Base-by-base conservation (phyloP, 64 coral and sea anemone genomes). In the Montipora efflorescens region DNA sequence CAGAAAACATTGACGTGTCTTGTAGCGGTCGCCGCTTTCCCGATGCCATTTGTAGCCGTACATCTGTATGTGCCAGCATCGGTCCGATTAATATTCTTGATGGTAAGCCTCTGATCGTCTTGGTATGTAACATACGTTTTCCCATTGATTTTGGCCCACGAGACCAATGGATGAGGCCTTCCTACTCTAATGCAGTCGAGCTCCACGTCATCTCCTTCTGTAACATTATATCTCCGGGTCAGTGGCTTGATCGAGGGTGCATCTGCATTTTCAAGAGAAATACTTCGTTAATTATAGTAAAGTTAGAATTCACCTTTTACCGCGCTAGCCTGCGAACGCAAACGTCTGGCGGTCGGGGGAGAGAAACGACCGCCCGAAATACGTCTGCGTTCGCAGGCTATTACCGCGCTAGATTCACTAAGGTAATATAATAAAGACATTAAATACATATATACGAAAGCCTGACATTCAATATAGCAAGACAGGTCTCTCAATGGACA, bases 11-110 rank as follows among this genome's bases (percentile, higher is more conserved):
- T 80, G 4, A 80, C 49, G 19, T 80, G 50, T 11, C 52, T 80
- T 22, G 8, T 23, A 22, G 49, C 8, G 51, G n/a, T 11, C 58
- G 78, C 52, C 7, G 2, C 7, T 58, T 80, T 28, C 11, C 78
- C 78, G 20, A 80, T 80, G 78, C 78, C 78, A 80, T 80, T 80
- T 53, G 49, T 12, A 1, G 78, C 78, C 18, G 78, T 80, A 25
- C 78, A 80, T 4, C 7, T 80, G 50, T 58, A 80, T 19, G 19
- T 59, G 58, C 78, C 78, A 59, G 49, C 78, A 1, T 80, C 78
- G n/a, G 78, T 80, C 58, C 78, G 5, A 21, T 80, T 80, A 23
- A 12, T 21, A 57, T 58, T 80, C n/a, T 19, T 59, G 8, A 80
- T 80, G 8, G 11, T 80, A 57, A 80, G 78, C 78, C 49, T 7